Evolutionary conservation across 2,888 invertebrate genomes (phyloP).

Genomic region (Automeris io): DNA sequence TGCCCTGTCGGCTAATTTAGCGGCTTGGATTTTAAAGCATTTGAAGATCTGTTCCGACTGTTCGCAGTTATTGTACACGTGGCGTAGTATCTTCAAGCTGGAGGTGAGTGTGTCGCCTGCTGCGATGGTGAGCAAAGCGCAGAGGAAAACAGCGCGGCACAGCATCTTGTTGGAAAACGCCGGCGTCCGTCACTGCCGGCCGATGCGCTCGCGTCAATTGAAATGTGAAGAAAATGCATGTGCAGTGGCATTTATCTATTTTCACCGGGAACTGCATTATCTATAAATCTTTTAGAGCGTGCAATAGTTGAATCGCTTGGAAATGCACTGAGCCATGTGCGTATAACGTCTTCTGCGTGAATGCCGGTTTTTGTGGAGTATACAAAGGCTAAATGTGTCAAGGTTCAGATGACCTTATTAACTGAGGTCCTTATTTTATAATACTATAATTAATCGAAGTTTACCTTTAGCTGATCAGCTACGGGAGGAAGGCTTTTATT

Average conservation of each 20-base stretch:
- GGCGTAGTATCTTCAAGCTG: constrained; percentile 68
- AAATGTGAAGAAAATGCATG: constrained; percentile 71
- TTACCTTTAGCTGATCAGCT: too few relatives aligned
- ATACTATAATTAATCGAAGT: too few relatives aligned
- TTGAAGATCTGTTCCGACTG: constrained; percentile 79
- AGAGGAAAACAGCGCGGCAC: constrained; percentile 63
- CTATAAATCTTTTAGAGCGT: constrained; percentile 78
- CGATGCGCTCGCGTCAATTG: constrained; percentile 62
- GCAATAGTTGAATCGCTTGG: constrained; percentile 74
- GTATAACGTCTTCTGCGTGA: constrained; percentile 29
- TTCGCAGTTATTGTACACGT: constrained; percentile 79
- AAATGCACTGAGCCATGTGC: constrained; percentile 67
- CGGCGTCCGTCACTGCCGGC: constrained; percentile 43
- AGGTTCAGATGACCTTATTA: too few relatives aligned
- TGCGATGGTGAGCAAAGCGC: constrained; percentile 47
- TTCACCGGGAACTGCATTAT: constrained; percentile 77
- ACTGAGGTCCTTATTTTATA: too few relatives aligned
- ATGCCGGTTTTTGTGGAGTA: too few relatives aligned
- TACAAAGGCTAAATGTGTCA: too few relatives aligned
- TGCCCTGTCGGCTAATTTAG: constrained; percentile 81
- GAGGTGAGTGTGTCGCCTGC: constrained; percentile 59
- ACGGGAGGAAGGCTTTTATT: too few relatives aligned
- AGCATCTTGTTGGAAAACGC: constrained; percentile 55
- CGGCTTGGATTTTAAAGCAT: constrained; percentile 84
- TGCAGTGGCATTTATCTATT: constrained; percentile 75